Evolutionary conservation across 2,113 vertebrate genomes (phyloP).

Genomic region (Cottus gobio): DNA sequence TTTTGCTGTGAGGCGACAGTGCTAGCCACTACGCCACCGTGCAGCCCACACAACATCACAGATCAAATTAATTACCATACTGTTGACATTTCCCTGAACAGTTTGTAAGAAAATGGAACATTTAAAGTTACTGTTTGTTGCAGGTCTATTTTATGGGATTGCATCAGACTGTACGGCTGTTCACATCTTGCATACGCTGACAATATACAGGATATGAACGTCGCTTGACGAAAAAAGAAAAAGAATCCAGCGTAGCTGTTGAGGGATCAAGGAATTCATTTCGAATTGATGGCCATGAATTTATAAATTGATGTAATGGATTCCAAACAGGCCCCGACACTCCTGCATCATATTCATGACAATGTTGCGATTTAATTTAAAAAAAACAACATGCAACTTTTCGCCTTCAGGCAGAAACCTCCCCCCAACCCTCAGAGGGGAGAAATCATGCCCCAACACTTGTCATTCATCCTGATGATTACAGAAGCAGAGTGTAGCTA

Average conservation of each 20-base stretch:
- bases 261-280: background rate
- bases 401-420: conserved; percentile 19
- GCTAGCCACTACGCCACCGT: too few species aligned
- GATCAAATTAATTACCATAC: background rate
- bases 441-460: conserved; percentile 21
- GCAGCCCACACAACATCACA: too few species aligned
- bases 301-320: conserved; percentile 1
- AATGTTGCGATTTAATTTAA: conserved; percentile 12
- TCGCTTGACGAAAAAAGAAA: background rate
- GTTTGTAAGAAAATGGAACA: background rate
- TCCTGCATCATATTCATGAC: conserved; percentile 10
- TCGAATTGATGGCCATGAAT: conserved; percentile 13
- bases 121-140: background rate
- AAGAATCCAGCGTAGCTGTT: background rate
- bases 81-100: background rate
- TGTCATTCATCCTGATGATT: conserved; percentile 40
- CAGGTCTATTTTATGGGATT: background rate
- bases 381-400: conserved; percentile 18
- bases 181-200: background rate
- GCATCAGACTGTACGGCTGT: background rate
- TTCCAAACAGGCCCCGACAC: background rate
- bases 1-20: too few species aligned
- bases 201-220: background rate
- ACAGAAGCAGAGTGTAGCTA: background rate
- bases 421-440: background rate